phyloP scores from a whole-genome alignment of 2,797 vertebrate species.

The Rhadinocentrus ornatus region DNA sequence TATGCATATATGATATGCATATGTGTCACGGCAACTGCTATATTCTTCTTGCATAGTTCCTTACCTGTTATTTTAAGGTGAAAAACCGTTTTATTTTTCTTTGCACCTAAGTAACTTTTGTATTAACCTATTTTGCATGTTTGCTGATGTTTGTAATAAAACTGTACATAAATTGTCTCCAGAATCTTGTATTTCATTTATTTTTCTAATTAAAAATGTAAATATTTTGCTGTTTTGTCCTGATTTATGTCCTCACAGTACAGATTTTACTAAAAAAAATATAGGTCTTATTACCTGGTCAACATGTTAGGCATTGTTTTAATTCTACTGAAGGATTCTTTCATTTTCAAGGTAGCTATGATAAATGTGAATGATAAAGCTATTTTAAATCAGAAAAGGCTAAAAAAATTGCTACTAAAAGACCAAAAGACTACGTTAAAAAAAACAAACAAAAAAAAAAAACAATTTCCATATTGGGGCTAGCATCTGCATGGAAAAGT shows the following conservation, averaged over 20 bases:
- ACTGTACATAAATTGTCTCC: conserved; percentile 76
- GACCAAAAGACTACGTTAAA: neutral
- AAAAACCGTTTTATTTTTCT: conserved; percentile 40
- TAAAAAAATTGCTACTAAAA: neutral
- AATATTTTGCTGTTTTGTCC: conserved; percentile 12
- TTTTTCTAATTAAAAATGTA: conserved; percentile 30
- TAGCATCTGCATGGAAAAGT: conserved; percentile 16
- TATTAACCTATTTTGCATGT: conserved; percentile 73
- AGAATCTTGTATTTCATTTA: conserved; percentile 48
- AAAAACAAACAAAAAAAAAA: neutral
- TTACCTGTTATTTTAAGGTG: conserved; percentile 56
- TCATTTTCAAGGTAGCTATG: neutral
- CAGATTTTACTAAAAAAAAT: neutral
- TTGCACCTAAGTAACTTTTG: conserved; percentile 63
- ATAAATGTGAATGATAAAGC: neutral
- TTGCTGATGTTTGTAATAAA: conserved; percentile 85
- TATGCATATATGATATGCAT: conserved; percentile 58
- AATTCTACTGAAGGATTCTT: neutral
- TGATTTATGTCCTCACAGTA: neutral
- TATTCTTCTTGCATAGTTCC: conserved; percentile 52
- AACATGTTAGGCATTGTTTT: neutral
- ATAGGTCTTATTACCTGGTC: neutral
- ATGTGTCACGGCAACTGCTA: conserved; percentile 44
- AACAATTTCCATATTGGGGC: conserved; percentile 7
- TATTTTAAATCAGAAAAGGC: neutral